Conservation (phyloP, 2,888 invertebrate genomes). For the Phyllotreta cruciferae region DNA sequence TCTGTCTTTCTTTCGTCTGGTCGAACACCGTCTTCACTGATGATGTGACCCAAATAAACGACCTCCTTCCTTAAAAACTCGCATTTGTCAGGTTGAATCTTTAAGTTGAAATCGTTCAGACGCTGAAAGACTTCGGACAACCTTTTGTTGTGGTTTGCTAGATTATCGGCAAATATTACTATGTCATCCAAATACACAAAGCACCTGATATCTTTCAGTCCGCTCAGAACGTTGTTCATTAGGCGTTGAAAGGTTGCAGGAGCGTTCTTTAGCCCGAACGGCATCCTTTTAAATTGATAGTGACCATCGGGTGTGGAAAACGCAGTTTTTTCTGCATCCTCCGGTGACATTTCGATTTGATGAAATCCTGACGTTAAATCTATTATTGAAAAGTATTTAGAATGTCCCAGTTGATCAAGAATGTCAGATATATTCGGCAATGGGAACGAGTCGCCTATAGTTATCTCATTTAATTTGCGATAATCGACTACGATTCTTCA, state of each 20-base stretch:
- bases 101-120: slow-evolving; percentile 26
- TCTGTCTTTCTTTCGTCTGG: slow-evolving; percentile 35
- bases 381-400: slow-evolving; percentile 19
- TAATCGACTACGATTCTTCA: slow-evolving; percentile 14
- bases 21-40: slow-evolving; percentile 36
- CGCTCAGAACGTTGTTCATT: slow-evolving; percentile 28
- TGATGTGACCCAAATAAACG: slow-evolving; percentile 38
- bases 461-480: slow-evolving; percentile 19
- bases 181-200: slow-evolving; percentile 34
- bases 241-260: slow-evolving; percentile 32
- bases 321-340: slow-evolving; percentile 20
- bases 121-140: slow-evolving; percentile 32
- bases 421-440: slow-evolving; percentile 19
- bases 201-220: slow-evolving; percentile 26
- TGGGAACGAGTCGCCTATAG: slow-evolving; percentile 11
- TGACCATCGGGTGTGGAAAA: slow-evolving; percentile 21
- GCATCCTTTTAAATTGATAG: slow-evolving; percentile 30
- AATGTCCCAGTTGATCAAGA: slow-evolving; percentile 18
- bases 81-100: slow-evolving; percentile 38
- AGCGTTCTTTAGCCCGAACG: slow-evolving; percentile 32
- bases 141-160: slow-evolving; percentile 28
- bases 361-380: slow-evolving; percentile 24
- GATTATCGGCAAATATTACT: slow-evolving; percentile 26
- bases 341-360: slow-evolving; percentile 11
- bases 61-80: slow-evolving; percentile 39